Conservation (phyloP, 2,888 invertebrate genomes). For the Campoplex nolae region DNA sequence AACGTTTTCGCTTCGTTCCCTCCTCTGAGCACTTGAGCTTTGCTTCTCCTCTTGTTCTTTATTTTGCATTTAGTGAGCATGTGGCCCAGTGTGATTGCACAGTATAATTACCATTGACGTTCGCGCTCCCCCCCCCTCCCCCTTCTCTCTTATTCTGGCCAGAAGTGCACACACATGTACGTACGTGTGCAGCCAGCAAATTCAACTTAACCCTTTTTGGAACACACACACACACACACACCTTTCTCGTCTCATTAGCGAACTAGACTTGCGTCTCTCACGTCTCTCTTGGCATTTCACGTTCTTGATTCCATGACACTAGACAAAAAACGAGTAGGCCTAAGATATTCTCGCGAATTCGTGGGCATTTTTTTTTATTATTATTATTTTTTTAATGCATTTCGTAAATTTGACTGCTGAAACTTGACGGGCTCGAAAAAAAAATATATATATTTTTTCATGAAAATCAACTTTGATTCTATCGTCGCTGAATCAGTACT, state of each 20-base stretch:
- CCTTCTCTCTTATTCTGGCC: not conserved
- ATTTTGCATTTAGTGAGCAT: slow-evolving; percentile 42
- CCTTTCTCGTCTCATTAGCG: slow-evolving; percentile 64
- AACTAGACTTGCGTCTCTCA: slow-evolving; percentile 35
- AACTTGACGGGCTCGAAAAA: not conserved
- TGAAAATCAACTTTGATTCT: not conserved
- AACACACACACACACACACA: slow-evolving; percentile 27
- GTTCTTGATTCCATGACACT: slow-evolving; percentile 7
- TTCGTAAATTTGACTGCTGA: not conserved
- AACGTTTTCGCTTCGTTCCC: slow-evolving; percentile 19
- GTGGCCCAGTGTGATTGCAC: slow-evolving; percentile 63
- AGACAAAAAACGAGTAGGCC: slow-evolving; percentile 41
- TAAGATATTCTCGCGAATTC: slow-evolving; percentile 18
- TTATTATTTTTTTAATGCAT: slow-evolving; percentile 4
- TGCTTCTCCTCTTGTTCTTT: slow-evolving; percentile 10
- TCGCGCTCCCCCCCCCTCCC: not conserved
- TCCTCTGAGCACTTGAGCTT: slow-evolving; percentile 1
- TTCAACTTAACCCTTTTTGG: slow-evolving; percentile 40
- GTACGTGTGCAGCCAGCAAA: slow-evolving; percentile 55
- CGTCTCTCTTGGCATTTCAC: slow-evolving; percentile 45
- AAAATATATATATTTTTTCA: not conserved
- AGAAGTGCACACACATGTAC: slow-evolving; percentile 13
- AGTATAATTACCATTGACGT: slow-evolving; percentile 61
- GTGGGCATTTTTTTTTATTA: not conserved
- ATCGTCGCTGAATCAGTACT: not conserved